Evolutionary conservation across 37 sponge, comb jelly and placozoan species (phyloP), one percentile per base, ranked within the genome.

Genomic region (Theonella swinhoei): DNA sequence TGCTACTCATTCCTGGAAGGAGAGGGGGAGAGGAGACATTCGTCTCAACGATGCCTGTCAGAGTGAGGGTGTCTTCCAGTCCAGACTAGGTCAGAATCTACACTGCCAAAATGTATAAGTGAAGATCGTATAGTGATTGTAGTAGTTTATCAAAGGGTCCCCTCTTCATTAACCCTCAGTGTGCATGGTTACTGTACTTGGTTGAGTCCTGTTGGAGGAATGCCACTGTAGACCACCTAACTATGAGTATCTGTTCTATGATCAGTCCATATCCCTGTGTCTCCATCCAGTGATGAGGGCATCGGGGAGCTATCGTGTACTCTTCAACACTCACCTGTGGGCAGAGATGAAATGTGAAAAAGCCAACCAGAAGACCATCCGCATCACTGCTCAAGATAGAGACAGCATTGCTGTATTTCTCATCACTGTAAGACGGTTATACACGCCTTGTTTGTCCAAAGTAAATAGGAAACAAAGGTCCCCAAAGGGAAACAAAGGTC

Each of bases 311-410:
- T 76, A 85, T 24, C 79, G 87, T 25, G 41, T 93, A n/a, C 75
- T 93, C n/a, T 79, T 93, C 32, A 93, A 93, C 80, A 83, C 94
- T 0, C 65, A 74, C 71, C 70, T 93, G 66, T 93, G 94, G 94
- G 64, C 91, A 14, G 70, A 89, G 79, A 93, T 93, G 94, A 89
- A 66, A 41, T 89, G 90, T 82, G 94, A 93, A 31, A 82, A 60
- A 40, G 94, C 87, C 42, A 82, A 81, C 76, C 77, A 74, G 64
- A 89, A 83, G 87, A 87, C 76, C 59, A 72, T 93, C 24, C 40
- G 94, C 37, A 84, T 93, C 67, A 83, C 94, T 8, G 94, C 89
- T 23, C 90, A 93, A 77, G 37, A 28, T 5, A 61, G 39, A 0
- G 86, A 47, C 24, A 37, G 42, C 30, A 80, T 91, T 17, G 58